Evolutionary conservation across 2,797 vertebrate genomes (phyloP).

Genomic region (Coilia nasus): DNA sequence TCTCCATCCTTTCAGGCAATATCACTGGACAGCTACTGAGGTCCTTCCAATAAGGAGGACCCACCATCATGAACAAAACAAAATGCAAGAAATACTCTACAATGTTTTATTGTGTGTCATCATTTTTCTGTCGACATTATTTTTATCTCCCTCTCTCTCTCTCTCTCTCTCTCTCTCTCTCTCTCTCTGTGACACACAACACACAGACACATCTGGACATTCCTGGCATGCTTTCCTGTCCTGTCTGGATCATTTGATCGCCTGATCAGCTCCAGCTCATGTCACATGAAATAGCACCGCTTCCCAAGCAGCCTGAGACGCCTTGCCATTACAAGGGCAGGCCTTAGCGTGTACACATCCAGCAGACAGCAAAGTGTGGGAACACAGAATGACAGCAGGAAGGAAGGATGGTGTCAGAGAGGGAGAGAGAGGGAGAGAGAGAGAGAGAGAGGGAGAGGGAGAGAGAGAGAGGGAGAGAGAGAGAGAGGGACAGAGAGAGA

Average conservation of each 20-base stretch:
- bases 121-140: not conserved
- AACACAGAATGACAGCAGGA: slow-evolving; percentile 4
- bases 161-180: no score
- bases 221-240: not conserved
- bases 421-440: not conserved
- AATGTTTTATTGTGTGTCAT: not conserved
- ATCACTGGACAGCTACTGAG: not conserved
- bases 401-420: slow-evolving; percentile 27
- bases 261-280: slow-evolving; percentile 28
- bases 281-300: not conserved
- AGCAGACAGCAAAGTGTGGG: slow-evolving; percentile 4
- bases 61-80: not conserved
- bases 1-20: not conserved
- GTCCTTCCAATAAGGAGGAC: not conserved
- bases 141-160: not conserved
- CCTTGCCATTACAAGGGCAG: slow-evolving; percentile 39
- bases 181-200: no score
- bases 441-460: not conserved
- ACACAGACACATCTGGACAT: not conserved
- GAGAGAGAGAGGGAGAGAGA: slow-evolving; percentile 15
- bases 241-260: not conserved
- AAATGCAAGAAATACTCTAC: not conserved
- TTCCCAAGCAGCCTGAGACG: not conserved
- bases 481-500: not conserved
- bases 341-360: not conserved